These are phyloP conservation scores for Ptilonorhynchus violaceus DNA, from an alignment of 2,113 vertebrate species.

Conservation along the genomic window DNA sequence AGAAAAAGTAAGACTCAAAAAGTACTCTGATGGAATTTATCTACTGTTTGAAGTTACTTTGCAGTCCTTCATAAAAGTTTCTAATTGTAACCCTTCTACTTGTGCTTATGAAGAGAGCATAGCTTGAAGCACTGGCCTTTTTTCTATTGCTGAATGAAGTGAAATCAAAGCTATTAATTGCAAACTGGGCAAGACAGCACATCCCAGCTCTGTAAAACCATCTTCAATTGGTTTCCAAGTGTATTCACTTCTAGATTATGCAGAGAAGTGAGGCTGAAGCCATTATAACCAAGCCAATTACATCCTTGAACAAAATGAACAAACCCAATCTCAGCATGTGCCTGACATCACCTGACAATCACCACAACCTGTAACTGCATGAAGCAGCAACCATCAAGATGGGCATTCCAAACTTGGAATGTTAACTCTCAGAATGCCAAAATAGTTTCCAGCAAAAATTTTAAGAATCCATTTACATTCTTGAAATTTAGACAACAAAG, in stretches of 20 bases:
- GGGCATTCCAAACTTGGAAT: neutral
- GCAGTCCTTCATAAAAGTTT: neutral
- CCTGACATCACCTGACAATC: too few species aligned
- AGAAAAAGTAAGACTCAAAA: conserved; percentile 23
- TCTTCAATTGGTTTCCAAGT: neutral
- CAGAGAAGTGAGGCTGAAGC: neutral
- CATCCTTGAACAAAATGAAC: neutral
- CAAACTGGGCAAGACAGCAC: neutral
- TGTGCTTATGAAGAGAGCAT: neutral
- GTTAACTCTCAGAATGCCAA: neutral
- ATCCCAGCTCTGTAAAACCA: neutral
- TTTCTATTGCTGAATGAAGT: neutral
- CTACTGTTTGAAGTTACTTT: neutral
- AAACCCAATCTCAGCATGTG: neutral
- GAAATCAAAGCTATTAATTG: neutral
- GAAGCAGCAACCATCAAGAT: neutral
- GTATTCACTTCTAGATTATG: conserved; percentile 17
- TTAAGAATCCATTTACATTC: neutral
- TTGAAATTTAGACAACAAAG: neutral
- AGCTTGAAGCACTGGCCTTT: neutral
- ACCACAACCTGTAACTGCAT: neutral
- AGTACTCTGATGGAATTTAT: neutral
- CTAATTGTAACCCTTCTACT: neutral
- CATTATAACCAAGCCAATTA: neutral
- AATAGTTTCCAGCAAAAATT: neutral